Percentiles rank a stretch among this genome's conserved stretches.
phyloP scores from a whole-genome alignment of 1,140 invertebrate species.

The Drosophila sp. region DNA sequence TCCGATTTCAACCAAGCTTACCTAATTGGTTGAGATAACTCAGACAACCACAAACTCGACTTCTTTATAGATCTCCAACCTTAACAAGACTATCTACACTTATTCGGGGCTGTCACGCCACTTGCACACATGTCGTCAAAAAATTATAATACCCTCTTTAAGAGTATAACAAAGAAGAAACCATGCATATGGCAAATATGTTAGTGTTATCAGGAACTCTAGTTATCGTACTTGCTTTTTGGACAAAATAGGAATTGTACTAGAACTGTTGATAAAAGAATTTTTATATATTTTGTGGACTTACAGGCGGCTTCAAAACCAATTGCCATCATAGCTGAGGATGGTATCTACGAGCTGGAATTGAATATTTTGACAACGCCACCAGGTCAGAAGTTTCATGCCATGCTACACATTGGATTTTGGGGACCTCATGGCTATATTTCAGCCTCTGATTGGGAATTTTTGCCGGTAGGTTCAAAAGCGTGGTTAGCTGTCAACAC shows the following conservation, averaged over 20 bases:
- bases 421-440: slow-evolving; percentile 89
- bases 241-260: slow-evolving; percentile 8
- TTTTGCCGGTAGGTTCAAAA: slow-evolving; percentile 86
- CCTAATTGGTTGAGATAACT: not conserved
- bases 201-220: slow-evolving; percentile 44
- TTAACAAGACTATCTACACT: no score
- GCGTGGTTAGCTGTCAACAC: not conserved
- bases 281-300: not conserved
- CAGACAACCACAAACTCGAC: not conserved
- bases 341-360: slow-evolving; percentile 87
- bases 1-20: no score
- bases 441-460: slow-evolving; percentile 90
- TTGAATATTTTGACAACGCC: slow-evolving; percentile 74
- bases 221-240: slow-evolving; percentile 22
- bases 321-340: slow-evolving; percentile 84
- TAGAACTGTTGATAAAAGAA: slow-evolving; percentile 16
- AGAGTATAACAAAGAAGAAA: not conserved
- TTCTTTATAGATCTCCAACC: no score
- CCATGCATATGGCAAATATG: slow-evolving; percentile 18
- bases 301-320: slow-evolving; percentile 76
- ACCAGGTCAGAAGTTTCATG: slow-evolving; percentile 79
- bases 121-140: not conserved
- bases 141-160: not conserved
- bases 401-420: slow-evolving; percentile 88
- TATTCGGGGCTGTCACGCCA: no score